phyloP scores from a whole-genome alignment of 2,888 invertebrate genomes.

The Galerucella calmariensis region DNA sequence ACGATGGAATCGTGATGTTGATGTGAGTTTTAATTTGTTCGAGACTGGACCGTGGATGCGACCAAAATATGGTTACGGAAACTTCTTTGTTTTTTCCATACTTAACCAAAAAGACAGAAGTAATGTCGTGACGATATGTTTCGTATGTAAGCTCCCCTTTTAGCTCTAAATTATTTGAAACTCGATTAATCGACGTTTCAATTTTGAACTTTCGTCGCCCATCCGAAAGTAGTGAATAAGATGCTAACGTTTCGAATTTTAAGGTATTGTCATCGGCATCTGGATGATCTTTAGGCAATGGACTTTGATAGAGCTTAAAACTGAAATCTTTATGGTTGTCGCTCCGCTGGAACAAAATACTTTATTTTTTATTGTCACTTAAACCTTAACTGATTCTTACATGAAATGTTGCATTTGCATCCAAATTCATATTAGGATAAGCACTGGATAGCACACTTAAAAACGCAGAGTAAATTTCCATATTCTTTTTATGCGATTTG shows the following conservation, averaged over 20 bases:
- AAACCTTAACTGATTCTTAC: constrained; percentile 62
- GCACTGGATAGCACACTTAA: constrained; percentile 79
- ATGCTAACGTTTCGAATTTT: constrained; percentile 69
- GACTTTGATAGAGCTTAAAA: constrained; percentile 77
- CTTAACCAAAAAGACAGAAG: constrained; percentile 66
- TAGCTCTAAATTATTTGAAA: constrained; percentile 75
- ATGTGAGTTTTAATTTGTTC: constrained; percentile 76
- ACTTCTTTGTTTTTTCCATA: constrained; percentile 74
- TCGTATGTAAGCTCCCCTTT: constrained; percentile 69
- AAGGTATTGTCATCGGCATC: constrained; percentile 70
- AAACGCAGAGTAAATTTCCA: constrained; percentile 73
- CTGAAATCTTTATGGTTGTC: constrained; percentile 78
- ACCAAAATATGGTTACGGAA: constrained; percentile 69
- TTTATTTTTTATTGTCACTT: too few relatives aligned
- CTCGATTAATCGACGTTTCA: constrained; percentile 72
- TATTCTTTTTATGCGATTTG: constrained; percentile 67
- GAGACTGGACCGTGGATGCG: constrained; percentile 74
- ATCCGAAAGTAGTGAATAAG: constrained; percentile 62
- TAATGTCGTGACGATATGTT: constrained; percentile 69
- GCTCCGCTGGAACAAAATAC: constrained; percentile 68
- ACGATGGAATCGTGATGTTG: constrained; percentile 79
- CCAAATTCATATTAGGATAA: constrained; percentile 80
- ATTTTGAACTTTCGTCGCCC: constrained; percentile 71
- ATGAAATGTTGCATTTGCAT: constrained; percentile 72
- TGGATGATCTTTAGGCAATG: constrained; percentile 67